These are phyloP conservation scores for Agelas oroides DNA, from an alignment of 37 sponge, comb jelly and placozoan species.

Conservation along the genomic window DNA sequence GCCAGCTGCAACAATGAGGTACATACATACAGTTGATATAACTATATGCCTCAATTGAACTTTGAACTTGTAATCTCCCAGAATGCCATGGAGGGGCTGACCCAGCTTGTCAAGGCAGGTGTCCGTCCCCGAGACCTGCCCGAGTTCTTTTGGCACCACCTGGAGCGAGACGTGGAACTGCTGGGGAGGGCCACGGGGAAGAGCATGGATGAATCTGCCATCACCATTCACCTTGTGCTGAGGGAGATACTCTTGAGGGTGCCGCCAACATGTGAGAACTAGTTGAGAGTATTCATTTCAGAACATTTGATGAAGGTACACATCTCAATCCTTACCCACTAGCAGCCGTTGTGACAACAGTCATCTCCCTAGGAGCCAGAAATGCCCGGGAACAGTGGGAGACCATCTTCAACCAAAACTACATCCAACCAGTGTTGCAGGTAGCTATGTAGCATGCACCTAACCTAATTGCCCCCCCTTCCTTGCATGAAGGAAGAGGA, in stretches of 20 bases:
- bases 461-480: not conserved
- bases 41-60: no score
- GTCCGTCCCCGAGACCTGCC: slow-evolving; percentile 19
- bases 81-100: slow-evolving; percentile 14
- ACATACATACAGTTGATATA: no score
- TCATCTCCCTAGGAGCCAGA: slow-evolving; percentile 10
- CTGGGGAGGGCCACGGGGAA: slow-evolving; percentile 36
- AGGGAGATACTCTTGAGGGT: slow-evolving; percentile 26
- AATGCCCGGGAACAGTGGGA: slow-evolving; percentile 59
- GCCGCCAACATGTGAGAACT: slow-evolving; percentile 19
- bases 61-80: not conserved
- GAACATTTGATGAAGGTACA: no score
- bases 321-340: no score
- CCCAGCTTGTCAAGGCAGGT: slow-evolving; percentile 27
- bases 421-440: slow-evolving; percentile 59
- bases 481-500: no score
- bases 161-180: slow-evolving; percentile 64
- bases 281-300: no score
- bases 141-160: slow-evolving; percentile 78
- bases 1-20: slow-evolving; percentile 29
- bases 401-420: slow-evolving; percentile 21
- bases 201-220: slow-evolving; percentile 56
- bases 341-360: not conserved
- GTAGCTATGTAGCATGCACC: not conserved
- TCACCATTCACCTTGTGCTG: slow-evolving; percentile 66